These are phyloP conservation scores for Agelaius tricolor DNA, from an alignment of 2,113 vertebrate genomes.

Conservation along the genomic window DNA sequence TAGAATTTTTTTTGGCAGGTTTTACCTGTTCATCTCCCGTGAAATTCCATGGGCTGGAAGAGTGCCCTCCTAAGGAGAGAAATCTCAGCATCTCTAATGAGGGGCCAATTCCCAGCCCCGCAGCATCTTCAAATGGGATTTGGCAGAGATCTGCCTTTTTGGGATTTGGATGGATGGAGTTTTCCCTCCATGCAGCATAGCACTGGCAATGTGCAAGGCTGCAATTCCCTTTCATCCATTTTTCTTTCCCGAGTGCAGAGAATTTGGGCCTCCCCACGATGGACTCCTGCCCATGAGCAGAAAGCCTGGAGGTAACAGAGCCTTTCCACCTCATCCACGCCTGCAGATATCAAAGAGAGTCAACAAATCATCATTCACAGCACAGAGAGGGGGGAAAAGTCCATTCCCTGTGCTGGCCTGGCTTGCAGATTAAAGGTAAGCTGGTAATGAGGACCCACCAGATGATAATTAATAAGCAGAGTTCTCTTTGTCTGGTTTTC, in stretches of 20 bases:
- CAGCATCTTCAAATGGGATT: not conserved
- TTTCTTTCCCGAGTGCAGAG: not conserved
- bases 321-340: not conserved
- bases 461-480: not conserved
- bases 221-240: not conserved
- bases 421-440: not conserved
- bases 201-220: not conserved
- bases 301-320: not conserved
- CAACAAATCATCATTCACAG: not conserved
- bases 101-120: not conserved
- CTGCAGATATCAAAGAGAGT: not conserved
- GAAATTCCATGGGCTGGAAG: not conserved
- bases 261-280: not conserved
- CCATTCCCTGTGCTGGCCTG: rapidly evolving
- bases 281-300: not conserved
- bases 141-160: not conserved
- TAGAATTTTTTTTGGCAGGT: not conserved
- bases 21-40: not conserved
- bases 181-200: not conserved
- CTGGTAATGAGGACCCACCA: not conserved
- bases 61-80: not conserved
- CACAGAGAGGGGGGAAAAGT: not conserved
- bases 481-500: not conserved
- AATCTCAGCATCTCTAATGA: not conserved
- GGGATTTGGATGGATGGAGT: not conserved